Percentiles rank a stretch among this genome's conserved stretches.
These are phyloP conservation scores for Arctocebus calabarensis DNA, from an alignment of 2,797 vertebrate species.

Conservation along the genomic window DNA sequence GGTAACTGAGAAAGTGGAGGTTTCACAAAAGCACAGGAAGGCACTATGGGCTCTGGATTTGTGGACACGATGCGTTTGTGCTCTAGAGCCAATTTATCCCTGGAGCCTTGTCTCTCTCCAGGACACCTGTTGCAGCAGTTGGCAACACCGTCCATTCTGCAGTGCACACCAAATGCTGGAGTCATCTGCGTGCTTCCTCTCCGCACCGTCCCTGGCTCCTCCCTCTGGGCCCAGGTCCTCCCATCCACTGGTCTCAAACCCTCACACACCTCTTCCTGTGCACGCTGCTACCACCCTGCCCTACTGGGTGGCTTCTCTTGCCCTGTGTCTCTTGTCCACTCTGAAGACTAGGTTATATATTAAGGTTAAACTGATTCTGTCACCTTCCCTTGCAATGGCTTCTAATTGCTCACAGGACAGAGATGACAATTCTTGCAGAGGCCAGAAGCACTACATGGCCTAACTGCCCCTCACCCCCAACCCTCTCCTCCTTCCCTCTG, in stretches of 20 bases:
- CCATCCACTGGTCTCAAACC: too few species aligned
- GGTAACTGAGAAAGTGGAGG: not conserved
- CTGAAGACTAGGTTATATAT: not conserved
- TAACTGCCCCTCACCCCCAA: rapidly evolving
- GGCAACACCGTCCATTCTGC: rapidly evolving
- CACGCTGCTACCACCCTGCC: too few species aligned
- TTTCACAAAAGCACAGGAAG: not conserved
- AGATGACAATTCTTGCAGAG: not conserved
- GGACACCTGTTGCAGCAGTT: not conserved
- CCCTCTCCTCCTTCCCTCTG: not conserved
- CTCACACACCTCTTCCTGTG: too few species aligned
- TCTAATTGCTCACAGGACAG: not conserved
- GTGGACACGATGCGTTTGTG: rapidly evolving
- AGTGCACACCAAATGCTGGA: not conserved
- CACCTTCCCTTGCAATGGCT: not conserved
- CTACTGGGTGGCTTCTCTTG: not conserved
- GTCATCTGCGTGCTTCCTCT: too few species aligned
- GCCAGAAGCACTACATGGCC: not conserved
- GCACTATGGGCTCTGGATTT: not conserved
- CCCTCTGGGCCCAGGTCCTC: rapidly evolving
- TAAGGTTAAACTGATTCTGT: not conserved
- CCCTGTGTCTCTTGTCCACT: not conserved
- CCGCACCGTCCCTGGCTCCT: too few species aligned
- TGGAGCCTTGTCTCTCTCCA: not conserved
- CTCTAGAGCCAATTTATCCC: rapidly evolving